Evolutionary conservation across 2,888 invertebrate genomes (phyloP).

Genomic region (Steinernema hermaphroditum): DNA sequence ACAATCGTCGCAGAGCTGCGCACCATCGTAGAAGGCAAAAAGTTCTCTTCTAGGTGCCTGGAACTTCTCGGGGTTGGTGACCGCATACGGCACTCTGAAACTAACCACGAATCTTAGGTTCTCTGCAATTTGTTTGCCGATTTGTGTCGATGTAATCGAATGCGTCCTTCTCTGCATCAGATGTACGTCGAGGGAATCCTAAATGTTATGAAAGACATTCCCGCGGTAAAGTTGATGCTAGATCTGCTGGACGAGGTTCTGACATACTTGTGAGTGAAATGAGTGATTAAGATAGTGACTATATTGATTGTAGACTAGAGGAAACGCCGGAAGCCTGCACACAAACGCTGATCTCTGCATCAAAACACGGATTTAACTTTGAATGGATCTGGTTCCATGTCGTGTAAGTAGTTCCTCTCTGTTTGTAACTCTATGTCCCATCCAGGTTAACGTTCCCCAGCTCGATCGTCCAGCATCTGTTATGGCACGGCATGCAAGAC

Average conservation of each 20-base stretch:
- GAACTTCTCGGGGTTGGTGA: neutral
- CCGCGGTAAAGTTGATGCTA: neutral
- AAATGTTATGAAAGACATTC: neutral
- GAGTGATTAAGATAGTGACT: neutral
- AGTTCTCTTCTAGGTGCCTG: neutral
- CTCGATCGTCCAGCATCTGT: neutral
- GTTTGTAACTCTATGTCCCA: neutral
- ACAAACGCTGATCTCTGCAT: neutral
- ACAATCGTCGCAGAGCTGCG: neutral
- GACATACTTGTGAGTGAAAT: neutral
- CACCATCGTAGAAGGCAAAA: neutral
- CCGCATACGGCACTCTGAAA: neutral
- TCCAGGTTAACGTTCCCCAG: neutral
- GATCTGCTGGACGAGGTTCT: neutral
- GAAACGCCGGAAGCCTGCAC: neutral
- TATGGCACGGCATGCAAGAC: neutral
- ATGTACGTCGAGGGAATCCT: neutral
- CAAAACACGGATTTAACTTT: neutral
- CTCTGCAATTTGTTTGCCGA: neutral
- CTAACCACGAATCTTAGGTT: neutral
- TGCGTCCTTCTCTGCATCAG: neutral
- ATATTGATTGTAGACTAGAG: neutral
- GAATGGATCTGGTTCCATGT: constrained; percentile 2
- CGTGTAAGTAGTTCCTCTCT: neutral
- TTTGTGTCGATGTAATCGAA: neutral